Evolutionary conservation across 2,113 vertebrate species (phyloP), one percentile per base, ranked within the genome.

Genomic region (Centropus unirufus): DNA sequence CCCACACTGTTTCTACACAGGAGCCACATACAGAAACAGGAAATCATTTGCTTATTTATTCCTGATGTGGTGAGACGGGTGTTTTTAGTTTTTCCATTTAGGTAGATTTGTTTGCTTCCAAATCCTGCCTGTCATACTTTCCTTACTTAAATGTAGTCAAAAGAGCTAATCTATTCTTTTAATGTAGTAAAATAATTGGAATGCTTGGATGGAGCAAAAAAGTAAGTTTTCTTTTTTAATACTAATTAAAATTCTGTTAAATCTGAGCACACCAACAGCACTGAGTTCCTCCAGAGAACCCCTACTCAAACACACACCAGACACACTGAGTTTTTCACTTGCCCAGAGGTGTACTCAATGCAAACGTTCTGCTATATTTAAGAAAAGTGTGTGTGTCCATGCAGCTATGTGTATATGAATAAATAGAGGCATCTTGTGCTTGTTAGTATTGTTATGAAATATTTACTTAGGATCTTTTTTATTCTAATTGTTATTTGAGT

Each of bases 381-480:
- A 83, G 86, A 95, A 93, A 96, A 72, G 62, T 81, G 70, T 93
- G 75, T 96, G 49, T 87, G 75, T 76, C 67, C 80, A 67, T 81
- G 52, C 44, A 18, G 20, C 16, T 22, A 9, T 95, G 19, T 96
- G 76, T 82, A 72, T 95, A 64, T 87, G 26, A 87, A 47, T 90
- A 93, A 86, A 58, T 72, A 70, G 77, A 91, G 66, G 63, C 95
- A 81, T 92, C 84, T 92, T 94, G 49, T 95, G 66, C 64, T 95
- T 96, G 89, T 74, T 96, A 83, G 57, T 40, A 73, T 96, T 95
- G 69, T 92, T 95, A 80, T 11, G 16, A 86, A 83, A 81, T 88
- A 40, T 96, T 97, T 14, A 83, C 92, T 95, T 94, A 85, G 47
- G 32, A 4, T 96, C 82, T 91, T n/a, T 85, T 95, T 76, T 91